Evolutionary conservation across 2,888 invertebrate species (phyloP), one percentile per base, ranked within the genome.

Genomic region (Spilarctia lutea): DNA sequence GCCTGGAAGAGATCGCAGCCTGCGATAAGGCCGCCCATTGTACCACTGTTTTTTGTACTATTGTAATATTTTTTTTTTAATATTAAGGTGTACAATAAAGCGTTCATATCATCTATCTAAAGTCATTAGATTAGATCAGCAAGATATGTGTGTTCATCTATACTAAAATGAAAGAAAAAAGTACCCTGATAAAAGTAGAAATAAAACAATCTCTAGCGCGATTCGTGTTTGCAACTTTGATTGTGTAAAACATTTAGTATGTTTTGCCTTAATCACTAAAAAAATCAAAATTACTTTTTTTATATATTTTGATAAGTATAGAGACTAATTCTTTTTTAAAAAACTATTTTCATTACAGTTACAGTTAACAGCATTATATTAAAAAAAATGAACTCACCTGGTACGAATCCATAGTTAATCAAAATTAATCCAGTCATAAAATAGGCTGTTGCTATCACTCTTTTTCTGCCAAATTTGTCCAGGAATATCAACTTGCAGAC

Each of bases 381-480:
- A 67, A 63, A 63, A 76, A 67, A 71, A 71, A 77, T 39, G n/a
- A 27, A 73, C 83, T 92, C 91, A 97, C 97, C 96, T 82, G 97
- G 96, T 60, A 97, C 90, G 88, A 97, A 97, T 85, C 97, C 96
- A 86, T 97, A 97, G 35, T 94, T 94, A 68, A 97, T 92, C 83
- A 97, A 96, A 79, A 97, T 96, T 6, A 96, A 76, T n/a, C 96
- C 97, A 77, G 97, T 97, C 73, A 97, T 81, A 6, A 97, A 86
- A 89, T 97, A 97, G 0, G 97, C 96, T 0, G 93, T 94, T 16
- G 96, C 96, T 42, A 97, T 96, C 0, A 97, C 97, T 70, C 94
- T 95, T 82, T 97, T 97, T 79, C 97, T 96, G 68, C 97, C 97
- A 75, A 96, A 95, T 81, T 96, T 94, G 85, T 97, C 97, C 88